Evolutionary conservation across 2,797 vertebrate species (phyloP).

Genomic region (Myotis pilosus): DNA sequence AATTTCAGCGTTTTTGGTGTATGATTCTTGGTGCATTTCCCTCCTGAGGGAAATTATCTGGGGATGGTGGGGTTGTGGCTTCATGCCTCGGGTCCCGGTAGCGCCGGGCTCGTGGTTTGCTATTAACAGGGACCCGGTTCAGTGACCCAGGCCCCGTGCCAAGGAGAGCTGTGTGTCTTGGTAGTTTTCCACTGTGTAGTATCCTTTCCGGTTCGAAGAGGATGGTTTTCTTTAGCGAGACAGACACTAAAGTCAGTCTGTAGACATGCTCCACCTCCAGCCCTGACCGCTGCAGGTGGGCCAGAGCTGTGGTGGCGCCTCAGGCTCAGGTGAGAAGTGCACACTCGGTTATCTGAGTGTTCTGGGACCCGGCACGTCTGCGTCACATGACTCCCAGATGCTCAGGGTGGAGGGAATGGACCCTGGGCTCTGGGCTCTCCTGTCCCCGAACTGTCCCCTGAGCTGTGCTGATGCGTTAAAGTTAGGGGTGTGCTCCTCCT

Average conservation of each 20-base stretch:
- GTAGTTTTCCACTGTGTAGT: not conserved
- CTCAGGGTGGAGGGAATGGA: accelerated
- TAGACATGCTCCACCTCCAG: not conserved
- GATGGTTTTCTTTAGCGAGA: not conserved
- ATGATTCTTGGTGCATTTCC: constrained; percentile 15
- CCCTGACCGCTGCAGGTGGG: not conserved
- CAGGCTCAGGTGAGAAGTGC: not conserved
- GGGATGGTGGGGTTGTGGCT: not conserved
- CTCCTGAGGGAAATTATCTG: not conserved
- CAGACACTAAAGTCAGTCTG: not conserved
- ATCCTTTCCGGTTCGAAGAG: not conserved
- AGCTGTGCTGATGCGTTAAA: not conserved
- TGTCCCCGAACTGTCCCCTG: not conserved
- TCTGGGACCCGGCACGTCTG: not conserved
- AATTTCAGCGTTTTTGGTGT: constrained; percentile 3
- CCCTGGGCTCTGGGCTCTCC: not conserved
- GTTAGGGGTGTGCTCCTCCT: not conserved
- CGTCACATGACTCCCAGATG: accelerated
- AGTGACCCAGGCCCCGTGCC: not conserved
- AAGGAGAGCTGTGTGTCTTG: not conserved
- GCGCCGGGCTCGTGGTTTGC: not conserved
- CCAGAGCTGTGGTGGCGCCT: not conserved
- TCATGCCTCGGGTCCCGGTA: not conserved
- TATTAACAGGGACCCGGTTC: not conserved
- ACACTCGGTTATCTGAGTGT: not conserved